Percentiles rank a stretch among this genome's conserved stretches.
Conservation (phyloP, 2,888 invertebrate species). For the Andrena bucephala region DNA sequence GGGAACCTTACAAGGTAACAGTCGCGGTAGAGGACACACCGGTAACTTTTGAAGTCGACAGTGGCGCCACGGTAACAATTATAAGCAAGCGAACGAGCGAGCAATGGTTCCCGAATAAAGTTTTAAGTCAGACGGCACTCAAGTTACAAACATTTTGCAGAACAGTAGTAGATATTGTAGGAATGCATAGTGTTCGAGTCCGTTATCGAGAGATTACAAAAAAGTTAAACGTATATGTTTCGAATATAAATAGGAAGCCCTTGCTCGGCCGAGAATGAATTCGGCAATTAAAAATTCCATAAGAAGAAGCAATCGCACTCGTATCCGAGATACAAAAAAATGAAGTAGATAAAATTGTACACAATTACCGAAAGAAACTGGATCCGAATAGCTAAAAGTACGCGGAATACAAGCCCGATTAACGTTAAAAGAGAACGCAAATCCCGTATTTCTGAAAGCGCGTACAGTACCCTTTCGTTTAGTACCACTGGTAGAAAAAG, state of each 20-base stretch:
- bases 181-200: neutral
- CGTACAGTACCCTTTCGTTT: no score
- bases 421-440: slow-evolving; percentile 5
- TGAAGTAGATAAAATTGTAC: neutral
- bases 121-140: neutral
- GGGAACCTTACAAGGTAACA: neutral
- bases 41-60: slow-evolving; percentile 9
- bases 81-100: neutral
- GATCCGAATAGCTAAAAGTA: neutral
- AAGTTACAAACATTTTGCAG: slow-evolving; percentile 29
- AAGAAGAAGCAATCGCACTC: neutral
- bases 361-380: neutral
- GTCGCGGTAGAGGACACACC: neutral
- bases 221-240: slow-evolving; percentile 26
- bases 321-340: neutral
- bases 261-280: slow-evolving; percentile 43
- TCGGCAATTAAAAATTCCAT: slow-evolving; percentile 27
- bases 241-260: neutral
- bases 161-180: neutral
- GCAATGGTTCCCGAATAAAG: slow-evolving; percentile 4
- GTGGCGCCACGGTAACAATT: slow-evolving; percentile 15
- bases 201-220: neutral
- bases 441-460: no score
- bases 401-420: slow-evolving; percentile 9
- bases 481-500: no score